Percentiles rank a stretch among this genome's conserved stretches.
Conservation (phyloP, 1,140 invertebrate genomes). For the Probaryconus sp. region DNA sequence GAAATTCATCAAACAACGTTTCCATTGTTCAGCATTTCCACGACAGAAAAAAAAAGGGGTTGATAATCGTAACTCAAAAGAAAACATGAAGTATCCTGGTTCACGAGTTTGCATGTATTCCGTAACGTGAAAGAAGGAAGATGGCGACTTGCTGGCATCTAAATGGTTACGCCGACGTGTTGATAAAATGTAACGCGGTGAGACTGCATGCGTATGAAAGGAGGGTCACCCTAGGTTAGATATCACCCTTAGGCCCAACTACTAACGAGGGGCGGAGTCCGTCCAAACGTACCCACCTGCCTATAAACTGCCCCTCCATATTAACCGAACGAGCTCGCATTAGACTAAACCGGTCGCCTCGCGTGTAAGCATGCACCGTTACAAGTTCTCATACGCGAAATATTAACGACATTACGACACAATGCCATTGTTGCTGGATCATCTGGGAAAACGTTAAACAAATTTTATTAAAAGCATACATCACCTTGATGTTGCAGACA, state of each 20-base stretch:
- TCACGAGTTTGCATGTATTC: constrained; percentile 46
- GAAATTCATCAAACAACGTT: too few species aligned
- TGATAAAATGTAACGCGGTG: constrained; percentile 56
- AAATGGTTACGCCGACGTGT: constrained; percentile 68
- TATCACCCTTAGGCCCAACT: constrained; percentile 75
- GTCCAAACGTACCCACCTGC: constrained; percentile 69
- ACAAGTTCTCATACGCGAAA: constrained; percentile 40
- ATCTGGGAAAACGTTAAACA: constrained; percentile 42
- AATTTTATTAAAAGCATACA: constrained; percentile 45
- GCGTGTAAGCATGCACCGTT: constrained; percentile 37
- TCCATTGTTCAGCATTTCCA: too few species aligned
- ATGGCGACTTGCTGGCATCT: constrained; percentile 65
- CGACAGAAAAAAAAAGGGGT: too few species aligned
- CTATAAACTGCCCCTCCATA: constrained; percentile 66
- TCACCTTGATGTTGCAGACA: too few species aligned
- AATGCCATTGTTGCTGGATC: constrained; percentile 32
- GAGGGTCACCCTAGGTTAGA: constrained; percentile 68
- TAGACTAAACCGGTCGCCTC: constrained; percentile 54
- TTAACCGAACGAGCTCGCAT: constrained; percentile 50
- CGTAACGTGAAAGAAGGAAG: constrained; percentile 51
- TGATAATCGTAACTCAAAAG: too few species aligned
- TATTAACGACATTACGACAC: constrained; percentile 1
- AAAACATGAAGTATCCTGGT: too few species aligned
- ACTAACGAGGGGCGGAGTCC: constrained; percentile 77
- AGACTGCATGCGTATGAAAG: constrained; percentile 60